Percentiles rank a stretch among this genome's conserved stretches.
Evolutionary conservation across 2,888 invertebrate genomes (phyloP).

Genomic region (Scaeva pyrastri): DNA sequence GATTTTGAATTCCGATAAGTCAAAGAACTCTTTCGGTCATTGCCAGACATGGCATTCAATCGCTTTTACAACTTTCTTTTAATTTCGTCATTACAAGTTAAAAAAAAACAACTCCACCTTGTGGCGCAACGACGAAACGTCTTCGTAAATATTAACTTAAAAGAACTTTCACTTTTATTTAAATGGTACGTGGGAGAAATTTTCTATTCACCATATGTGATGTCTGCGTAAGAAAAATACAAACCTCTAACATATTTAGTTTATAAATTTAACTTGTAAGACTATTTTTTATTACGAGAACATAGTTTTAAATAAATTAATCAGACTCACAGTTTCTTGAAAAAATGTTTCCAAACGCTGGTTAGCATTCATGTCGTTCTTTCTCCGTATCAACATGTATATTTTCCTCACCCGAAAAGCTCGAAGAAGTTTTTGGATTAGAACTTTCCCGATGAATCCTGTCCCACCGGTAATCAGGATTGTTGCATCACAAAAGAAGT

Average conservation of each 20-base stretch:
- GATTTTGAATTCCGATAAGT: no score
- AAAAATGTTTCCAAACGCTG: slow-evolving; percentile 82
- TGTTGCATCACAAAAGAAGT: slow-evolving; percentile 81
- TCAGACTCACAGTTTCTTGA: slow-evolving; percentile 81
- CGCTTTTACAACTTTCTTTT: no score
- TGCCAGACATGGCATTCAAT: no score
- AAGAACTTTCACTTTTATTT: slow-evolving; percentile 53
- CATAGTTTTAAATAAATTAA: not conserved
- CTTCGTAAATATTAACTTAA: not conserved
- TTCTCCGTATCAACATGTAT: slow-evolving; percentile 83
- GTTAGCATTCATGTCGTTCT: slow-evolving; percentile 82
- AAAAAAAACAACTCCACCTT: no score
- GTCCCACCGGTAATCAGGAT: slow-evolving; percentile 84
- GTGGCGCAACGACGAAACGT: not conserved
- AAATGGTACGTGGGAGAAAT: slow-evolving; percentile 29
- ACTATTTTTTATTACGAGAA: no score
- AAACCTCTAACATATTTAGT: no score
- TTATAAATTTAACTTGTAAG: no score
- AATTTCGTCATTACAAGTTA: no score
- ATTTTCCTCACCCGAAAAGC: slow-evolving; percentile 82
- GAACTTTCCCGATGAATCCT: slow-evolving; percentile 84
- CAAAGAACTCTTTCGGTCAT: no score
- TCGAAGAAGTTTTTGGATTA: slow-evolving; percentile 83
- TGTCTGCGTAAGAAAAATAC: no score
- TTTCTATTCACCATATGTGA: slow-evolving; percentile 23